Conservation (phyloP, 2,888 invertebrate genomes). For the Diploptera punctata region DNA sequence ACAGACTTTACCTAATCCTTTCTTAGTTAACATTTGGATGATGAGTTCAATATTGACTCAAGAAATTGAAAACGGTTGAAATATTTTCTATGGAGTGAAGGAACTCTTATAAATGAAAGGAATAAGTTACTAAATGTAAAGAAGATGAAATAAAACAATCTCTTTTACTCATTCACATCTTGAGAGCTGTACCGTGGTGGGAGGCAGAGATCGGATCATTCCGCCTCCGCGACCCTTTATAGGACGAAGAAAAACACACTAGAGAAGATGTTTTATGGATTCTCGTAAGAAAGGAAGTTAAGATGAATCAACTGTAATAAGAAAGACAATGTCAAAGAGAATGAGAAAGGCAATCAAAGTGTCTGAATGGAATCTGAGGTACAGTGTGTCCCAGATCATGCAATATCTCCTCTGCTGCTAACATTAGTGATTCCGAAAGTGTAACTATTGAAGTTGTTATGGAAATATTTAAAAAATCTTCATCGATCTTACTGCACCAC, state of each 20-base stretch:
- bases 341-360: too few species aligned
- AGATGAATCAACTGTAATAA: slow-evolving; percentile 9
- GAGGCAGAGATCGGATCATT: background rate
- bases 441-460: too few species aligned
- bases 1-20: background rate
- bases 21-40: background rate
- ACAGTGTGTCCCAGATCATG: too few species aligned
- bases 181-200: background rate
- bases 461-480: too few species aligned
- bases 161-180: background rate
- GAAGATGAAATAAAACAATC: background rate
- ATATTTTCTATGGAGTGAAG: background rate
- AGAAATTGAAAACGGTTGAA: background rate
- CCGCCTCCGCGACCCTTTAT: background rate
- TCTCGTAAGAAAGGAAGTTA: background rate
- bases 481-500: too few species aligned
- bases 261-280: slow-evolving; percentile 16
- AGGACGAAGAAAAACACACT: slow-evolving; percentile 1
- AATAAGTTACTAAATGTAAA: background rate
- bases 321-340: background rate
- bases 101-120: background rate
- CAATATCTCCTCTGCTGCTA: too few species aligned
- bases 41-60: background rate
- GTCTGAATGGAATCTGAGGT: too few species aligned
- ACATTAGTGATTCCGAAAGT: too few species aligned